Evolutionary conservation across 2,888 invertebrate species (phyloP).

Genomic region (Theretra japonica): DNA sequence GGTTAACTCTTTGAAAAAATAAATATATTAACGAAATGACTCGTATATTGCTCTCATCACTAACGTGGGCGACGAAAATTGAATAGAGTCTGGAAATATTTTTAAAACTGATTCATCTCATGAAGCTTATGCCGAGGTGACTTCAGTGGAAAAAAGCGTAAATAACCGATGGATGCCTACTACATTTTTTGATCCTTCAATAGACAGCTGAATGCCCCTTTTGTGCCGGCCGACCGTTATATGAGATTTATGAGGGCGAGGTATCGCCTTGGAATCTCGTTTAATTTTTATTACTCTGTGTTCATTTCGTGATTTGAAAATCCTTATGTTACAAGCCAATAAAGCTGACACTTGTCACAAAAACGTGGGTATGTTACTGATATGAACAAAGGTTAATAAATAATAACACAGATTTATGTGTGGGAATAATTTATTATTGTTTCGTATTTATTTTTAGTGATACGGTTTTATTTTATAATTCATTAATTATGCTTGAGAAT

Average conservation of each 20-base stretch:
- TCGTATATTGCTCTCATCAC: neutral
- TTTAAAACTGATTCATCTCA: neutral
- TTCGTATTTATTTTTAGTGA: neutral
- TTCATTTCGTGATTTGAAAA: conserved; percentile 6
- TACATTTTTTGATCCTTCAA: conserved; percentile 45
- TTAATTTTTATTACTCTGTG: conserved; percentile 45
- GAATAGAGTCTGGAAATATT: neutral
- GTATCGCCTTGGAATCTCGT: conserved; percentile 42
- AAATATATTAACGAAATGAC: neutral
- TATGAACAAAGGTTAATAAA: neutral
- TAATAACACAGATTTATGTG: neutral
- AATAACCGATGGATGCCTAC: conserved; percentile 27
- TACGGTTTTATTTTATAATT: neutral
- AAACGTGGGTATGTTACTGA: neutral
- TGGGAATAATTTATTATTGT: neutral
- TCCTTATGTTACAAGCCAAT: neutral
- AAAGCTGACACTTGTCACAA: neutral
- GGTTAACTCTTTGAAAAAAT: neutral
- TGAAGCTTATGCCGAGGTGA: conserved; percentile 7
- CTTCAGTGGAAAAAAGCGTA: conserved; percentile 8
- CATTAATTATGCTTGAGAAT: neutral
- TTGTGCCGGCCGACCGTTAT: conserved; percentile 53
- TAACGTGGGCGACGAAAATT: neutral
- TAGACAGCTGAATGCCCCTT: conserved; percentile 54
- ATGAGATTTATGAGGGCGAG: conserved; percentile 56